Conservation (phyloP, 2,888 invertebrate genomes). For the Pseudanteris insignis region DNA sequence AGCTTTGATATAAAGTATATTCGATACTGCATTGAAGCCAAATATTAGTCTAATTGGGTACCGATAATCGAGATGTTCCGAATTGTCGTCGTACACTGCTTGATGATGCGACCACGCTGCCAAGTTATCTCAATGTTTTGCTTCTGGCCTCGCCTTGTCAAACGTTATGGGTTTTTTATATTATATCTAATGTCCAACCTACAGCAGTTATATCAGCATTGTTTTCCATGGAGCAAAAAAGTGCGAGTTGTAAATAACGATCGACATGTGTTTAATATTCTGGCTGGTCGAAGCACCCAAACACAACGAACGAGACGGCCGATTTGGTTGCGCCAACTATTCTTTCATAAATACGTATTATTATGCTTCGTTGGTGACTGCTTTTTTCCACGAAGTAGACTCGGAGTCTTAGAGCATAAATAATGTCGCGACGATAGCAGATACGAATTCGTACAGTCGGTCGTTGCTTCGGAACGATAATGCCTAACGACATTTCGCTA, state of each 20-base stretch:
- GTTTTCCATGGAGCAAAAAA: background rate
- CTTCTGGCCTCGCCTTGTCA: no score
- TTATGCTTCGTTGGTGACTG: slow-evolving; percentile 38
- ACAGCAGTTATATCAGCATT: no score
- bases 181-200: no score
- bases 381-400: slow-evolving; percentile 43
- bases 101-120: no score
- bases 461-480: slow-evolving; percentile 31
- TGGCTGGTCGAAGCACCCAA: slow-evolving; percentile 1
- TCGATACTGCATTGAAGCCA: no score
- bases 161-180: no score
- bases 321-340: slow-evolving; percentile 22
- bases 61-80: no score
- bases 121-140: no score
- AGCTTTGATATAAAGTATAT: no score
- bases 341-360: slow-evolving; percentile 38
- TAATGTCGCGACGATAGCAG: slow-evolving; percentile 43
- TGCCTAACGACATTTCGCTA: slow-evolving; percentile 34
- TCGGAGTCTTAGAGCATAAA: slow-evolving; percentile 40
- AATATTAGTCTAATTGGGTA: no score
- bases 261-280: slow-evolving; percentile 4
- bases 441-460: slow-evolving; percentile 26
- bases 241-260: slow-evolving; percentile 8
- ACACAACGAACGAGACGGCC: slow-evolving; percentile 11
- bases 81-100: no score